Evolutionary conservation across 2,113 vertebrate genomes (phyloP).

Genomic region (Pachyramphus minor): DNA sequence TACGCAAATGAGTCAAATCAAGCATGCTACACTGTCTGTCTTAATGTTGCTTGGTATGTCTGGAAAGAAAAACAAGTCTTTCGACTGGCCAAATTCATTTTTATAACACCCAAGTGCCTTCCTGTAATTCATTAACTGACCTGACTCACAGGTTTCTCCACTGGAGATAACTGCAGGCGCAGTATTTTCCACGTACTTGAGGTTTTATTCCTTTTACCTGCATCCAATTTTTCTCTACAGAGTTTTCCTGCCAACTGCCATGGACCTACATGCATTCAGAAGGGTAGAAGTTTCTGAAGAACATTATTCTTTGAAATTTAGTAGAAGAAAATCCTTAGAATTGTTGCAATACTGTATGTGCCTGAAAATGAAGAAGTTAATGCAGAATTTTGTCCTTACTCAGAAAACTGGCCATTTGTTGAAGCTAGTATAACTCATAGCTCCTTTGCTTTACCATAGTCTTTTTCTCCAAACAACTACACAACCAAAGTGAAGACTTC

Average conservation of each 20-base stretch:
- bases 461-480: not conserved
- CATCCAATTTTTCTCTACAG: not conserved
- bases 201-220: not conserved
- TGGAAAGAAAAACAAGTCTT: not conserved
- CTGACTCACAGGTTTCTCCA: not conserved
- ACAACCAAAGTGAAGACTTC: not conserved
- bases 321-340: not conserved
- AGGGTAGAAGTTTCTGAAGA: not conserved
- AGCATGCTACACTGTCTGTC: not conserved
- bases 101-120: not conserved
- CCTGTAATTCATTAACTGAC: not conserved
- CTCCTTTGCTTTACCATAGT: not conserved
- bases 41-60: not conserved
- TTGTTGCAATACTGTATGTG: not conserved
- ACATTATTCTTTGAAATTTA: not conserved
- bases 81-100: not conserved
- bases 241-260: not conserved
- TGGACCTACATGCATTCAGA: not conserved
- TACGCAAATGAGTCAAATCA: slow-evolving; percentile 31
- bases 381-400: not conserved
- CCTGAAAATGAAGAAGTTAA: not conserved
- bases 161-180: not conserved
- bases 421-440: not conserved
- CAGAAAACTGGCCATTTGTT: not conserved
- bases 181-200: not conserved